Percentiles rank a stretch among this genome's conserved stretches.
These are phyloP conservation scores for Augiades crinisus DNA, from an alignment of 2,888 invertebrate genomes.

Conservation along the genomic window DNA sequence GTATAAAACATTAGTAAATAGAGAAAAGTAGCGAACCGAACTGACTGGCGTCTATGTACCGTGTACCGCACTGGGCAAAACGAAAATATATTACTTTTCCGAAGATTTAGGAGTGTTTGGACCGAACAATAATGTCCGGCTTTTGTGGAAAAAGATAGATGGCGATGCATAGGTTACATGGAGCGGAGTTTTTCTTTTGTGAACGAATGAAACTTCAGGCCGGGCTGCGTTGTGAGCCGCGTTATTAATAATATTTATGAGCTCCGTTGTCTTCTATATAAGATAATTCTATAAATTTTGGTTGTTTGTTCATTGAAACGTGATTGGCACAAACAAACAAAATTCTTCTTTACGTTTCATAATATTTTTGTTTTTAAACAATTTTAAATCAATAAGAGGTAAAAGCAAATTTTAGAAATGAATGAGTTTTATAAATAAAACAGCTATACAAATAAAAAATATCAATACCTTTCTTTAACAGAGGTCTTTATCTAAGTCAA, in stretches of 20 bases:
- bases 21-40: slow-evolving; percentile 67
- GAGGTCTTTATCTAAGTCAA: no score
- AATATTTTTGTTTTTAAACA: no score
- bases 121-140: slow-evolving; percentile 83
- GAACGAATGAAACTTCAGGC: slow-evolving; percentile 72
- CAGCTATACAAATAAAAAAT: no score
- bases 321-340: no score
- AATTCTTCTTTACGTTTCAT: no score
- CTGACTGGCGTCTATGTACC: slow-evolving; percentile 66
- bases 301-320: neutral
- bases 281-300: neutral
- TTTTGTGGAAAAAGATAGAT: slow-evolving; percentile 82
- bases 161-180: slow-evolving; percentile 79
- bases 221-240: slow-evolving; percentile 44
- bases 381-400: no score
- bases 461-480: no score
- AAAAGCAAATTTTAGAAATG: no score
- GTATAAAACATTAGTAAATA: slow-evolving; percentile 78
- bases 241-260: slow-evolving; percentile 78
- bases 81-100: slow-evolving; percentile 82
- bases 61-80: slow-evolving; percentile 79
- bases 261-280: neutral
- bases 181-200: slow-evolving; percentile 78
- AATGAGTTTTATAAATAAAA: no score
- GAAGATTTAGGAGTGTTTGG: slow-evolving; percentile 82